Evolutionary conservation across 2,888 invertebrate genomes (phyloP).

Genomic region (Chorisops tibialis): DNA sequence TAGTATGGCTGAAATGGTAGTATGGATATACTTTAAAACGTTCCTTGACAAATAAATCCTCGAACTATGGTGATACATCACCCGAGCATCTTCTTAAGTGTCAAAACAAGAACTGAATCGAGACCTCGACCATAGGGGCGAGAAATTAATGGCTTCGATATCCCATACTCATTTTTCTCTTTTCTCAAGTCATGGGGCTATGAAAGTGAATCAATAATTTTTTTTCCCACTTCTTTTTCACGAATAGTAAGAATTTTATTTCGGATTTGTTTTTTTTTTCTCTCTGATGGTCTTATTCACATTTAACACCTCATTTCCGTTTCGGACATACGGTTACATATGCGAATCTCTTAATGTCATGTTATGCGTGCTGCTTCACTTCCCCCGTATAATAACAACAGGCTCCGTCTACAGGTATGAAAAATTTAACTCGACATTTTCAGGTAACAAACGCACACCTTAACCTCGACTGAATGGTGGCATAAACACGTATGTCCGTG

Average conservation of each 20-base stretch:
- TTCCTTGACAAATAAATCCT: too few species aligned
- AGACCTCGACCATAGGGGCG: constrained; percentile 1
- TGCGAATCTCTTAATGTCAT: constrained; percentile 15
- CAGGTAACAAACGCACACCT: constrained; percentile 7
- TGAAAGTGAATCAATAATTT: too few species aligned
- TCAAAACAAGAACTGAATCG: constrained; percentile 27
- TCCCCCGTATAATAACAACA: background rate
- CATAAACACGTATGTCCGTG: background rate
- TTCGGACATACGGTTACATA: background rate
- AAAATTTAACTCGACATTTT: background rate
- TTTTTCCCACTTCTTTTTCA: too few species aligned
- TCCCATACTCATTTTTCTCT: too few species aligned
- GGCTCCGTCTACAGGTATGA: background rate
- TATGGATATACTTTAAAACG: too few species aligned
- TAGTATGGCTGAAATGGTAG: too few species aligned
- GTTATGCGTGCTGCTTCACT: background rate
- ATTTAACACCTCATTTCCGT: constrained; percentile 27
- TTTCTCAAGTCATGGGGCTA: too few species aligned
- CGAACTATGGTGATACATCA: too few species aligned
- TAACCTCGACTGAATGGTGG: background rate
- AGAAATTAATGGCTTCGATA: constrained; percentile 23
- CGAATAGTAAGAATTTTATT: background rate
- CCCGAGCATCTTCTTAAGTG: background rate
- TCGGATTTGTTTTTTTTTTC: too few species aligned
- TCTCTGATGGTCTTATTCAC: background rate